Percentiles rank a stretch among this genome's conserved stretches.
Evolutionary conservation across 2,888 invertebrate genomes (phyloP).

Genomic region (Nipponacmea schrenckii): DNA sequence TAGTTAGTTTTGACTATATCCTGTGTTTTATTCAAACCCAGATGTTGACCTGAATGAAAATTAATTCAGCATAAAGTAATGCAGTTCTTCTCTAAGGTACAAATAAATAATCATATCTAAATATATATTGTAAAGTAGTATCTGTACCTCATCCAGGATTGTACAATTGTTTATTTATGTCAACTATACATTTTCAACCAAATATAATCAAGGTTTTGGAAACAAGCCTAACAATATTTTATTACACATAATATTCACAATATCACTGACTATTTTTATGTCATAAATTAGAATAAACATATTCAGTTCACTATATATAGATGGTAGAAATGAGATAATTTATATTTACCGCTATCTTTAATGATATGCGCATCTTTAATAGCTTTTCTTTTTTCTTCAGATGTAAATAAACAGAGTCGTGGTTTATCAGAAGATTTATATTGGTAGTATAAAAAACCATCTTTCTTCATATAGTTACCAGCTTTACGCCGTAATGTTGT

Average conservation of each 20-base stretch:
- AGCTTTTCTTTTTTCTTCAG: slow-evolving; percentile 35
- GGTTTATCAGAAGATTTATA: slow-evolving; percentile 23
- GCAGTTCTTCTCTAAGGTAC: not conserved
- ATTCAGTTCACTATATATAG: no score
- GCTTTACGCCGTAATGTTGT: slow-evolving; percentile 36
- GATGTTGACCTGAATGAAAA: slow-evolving; percentile 26
- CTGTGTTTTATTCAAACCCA: slow-evolving; percentile 35
- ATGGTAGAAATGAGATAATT: no score
- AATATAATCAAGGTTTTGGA: no score
- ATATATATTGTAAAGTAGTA: no score
- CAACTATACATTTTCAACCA: no score
- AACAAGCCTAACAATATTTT: no score
- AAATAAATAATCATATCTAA: not conserved
- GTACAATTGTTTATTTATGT: no score
- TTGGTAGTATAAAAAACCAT: slow-evolving; percentile 36
- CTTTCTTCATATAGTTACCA: slow-evolving; percentile 39
- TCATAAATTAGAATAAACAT: no score
- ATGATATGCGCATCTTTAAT: slow-evolving; percentile 39
- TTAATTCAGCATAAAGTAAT: not conserved
- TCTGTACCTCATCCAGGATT: no score
- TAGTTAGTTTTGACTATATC: slow-evolving; percentile 28
- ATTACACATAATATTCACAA: no score
- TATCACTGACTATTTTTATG: no score
- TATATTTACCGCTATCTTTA: slow-evolving; percentile 14
- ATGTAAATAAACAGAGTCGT: slow-evolving; percentile 30